Evolutionary conservation across 2,888 invertebrate genomes (phyloP).

Genomic region (Andrena bicolor): DNA sequence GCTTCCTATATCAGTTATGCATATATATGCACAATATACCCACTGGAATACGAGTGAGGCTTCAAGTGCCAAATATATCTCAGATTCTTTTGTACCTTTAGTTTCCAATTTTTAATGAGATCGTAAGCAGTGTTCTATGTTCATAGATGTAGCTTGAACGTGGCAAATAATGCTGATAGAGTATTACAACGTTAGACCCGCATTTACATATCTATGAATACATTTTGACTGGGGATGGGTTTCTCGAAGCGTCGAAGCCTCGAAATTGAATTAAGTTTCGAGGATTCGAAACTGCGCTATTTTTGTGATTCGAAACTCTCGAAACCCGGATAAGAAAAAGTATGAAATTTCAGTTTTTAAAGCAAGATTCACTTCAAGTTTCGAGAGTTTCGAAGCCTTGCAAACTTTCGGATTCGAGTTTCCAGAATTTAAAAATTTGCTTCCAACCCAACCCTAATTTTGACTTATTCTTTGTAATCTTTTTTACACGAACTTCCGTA

Average conservation of each 20-base stretch:
- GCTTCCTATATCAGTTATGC: slow-evolving; percentile 62
- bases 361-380: no score
- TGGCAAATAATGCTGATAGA: slow-evolving; percentile 34
- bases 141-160: slow-evolving; percentile 43
- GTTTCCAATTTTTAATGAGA: slow-evolving; percentile 29
- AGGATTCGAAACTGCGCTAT: no score
- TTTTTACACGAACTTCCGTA: slow-evolving; percentile 14
- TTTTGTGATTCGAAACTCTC: no score
- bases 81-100: slow-evolving; percentile 45
- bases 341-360: no score
- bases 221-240: slow-evolving; percentile 26
- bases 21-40: slow-evolving; percentile 37
- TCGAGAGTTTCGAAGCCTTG: no score
- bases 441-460: no score
- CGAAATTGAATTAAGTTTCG: no score
- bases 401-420: no score
- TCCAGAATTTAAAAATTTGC: no score
- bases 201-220: slow-evolving; percentile 54
- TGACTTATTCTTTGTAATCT: not conserved
- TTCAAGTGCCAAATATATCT: slow-evolving; percentile 50
- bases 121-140: slow-evolving; percentile 27
- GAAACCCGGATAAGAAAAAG: no score
- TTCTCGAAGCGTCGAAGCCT: not conserved
- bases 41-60: slow-evolving; percentile 38
- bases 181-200: slow-evolving; percentile 35